phyloP scores from a whole-genome alignment of 2,797 vertebrate species.

The Coregonus suidteri region DNA sequence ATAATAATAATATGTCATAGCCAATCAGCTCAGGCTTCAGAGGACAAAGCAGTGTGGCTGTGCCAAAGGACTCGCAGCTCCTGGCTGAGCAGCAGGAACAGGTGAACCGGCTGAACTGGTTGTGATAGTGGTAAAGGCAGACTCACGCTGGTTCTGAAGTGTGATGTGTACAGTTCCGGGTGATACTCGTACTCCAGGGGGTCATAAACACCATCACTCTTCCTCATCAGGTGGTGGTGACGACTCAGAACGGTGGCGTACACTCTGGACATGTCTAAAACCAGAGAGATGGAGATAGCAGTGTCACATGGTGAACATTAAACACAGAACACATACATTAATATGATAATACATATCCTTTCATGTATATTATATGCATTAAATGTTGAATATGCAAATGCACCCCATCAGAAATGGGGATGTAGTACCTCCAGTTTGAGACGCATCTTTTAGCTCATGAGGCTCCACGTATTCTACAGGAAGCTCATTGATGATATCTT shows the following conservation, averaged over 20 bases:
- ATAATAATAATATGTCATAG: too few relatives aligned
- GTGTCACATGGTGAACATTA: neutral
- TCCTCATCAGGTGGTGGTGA: conserved; percentile 93
- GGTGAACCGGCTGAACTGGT: neutral
- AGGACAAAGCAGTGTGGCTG: neutral
- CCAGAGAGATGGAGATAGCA: neutral
- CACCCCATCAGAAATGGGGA: neutral
- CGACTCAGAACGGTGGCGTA: conserved; percentile 95
- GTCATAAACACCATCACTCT: conserved; percentile 87
- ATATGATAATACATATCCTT: neutral
- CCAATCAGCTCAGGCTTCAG: conserved; percentile 2
- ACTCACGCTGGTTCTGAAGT: conserved; percentile 91
- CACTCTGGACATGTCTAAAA: conserved; percentile 88
- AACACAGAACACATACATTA: neutral
- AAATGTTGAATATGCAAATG: neutral
- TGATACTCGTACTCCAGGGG: conserved; percentile 90
- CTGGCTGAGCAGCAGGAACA: neutral
- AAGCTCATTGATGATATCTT: conserved; percentile 92
- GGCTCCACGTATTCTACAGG: conserved; percentile 96
- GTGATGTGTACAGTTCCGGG: conserved; percentile 90
- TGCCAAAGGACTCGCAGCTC: neutral
- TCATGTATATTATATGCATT: neutral
- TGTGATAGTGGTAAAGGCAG: neutral
- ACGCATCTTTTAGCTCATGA: conserved; percentile 90
- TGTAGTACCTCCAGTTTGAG: conserved; percentile 84